phyloP scores from a whole-genome alignment of 2,888 invertebrate species.

The Brachypalpus laphriformis region DNA sequence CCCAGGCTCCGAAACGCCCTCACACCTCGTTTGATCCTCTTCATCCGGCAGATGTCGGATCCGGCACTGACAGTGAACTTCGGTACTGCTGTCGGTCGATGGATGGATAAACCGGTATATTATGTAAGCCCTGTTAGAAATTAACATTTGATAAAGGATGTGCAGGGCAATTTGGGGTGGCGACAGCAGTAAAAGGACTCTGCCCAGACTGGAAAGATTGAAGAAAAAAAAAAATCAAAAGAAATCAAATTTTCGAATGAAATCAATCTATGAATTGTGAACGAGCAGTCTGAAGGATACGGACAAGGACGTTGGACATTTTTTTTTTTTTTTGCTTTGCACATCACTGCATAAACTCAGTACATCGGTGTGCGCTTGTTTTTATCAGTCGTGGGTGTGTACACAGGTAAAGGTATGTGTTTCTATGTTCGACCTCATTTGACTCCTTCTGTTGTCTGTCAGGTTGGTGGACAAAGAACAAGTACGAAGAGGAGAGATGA shows the following conservation, averaged over 20 bases:
- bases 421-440: conserved; percentile 61
- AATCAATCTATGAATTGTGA: conserved; percentile 55
- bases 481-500: not conserved
- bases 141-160: conserved; percentile 54
- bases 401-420: conserved; percentile 8
- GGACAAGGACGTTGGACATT: conserved; percentile 7
- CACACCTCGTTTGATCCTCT: conserved; percentile 58
- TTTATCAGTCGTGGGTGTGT: not conserved
- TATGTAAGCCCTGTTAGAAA: conserved; percentile 48
- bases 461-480: conserved; percentile 35
- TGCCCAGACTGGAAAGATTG: not conserved
- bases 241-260: conserved; percentile 57
- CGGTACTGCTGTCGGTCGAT: conserved; percentile 33
- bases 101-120: conserved; percentile 44
- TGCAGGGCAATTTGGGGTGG: conserved; percentile 32
- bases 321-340: conserved; percentile 8
- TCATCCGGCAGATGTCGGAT: conserved; percentile 44
- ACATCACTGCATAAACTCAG: conserved; percentile 27
- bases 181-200: not conserved
- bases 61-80: conserved; percentile 54
- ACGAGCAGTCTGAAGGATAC: not conserved
- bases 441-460: conserved; percentile 65
- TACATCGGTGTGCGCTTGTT: not conserved
- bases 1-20: conserved; percentile 56
- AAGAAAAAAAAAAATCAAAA: conserved; percentile 19